A percentile compares a stretch with the other conserved stretches of the same genome.
These are phyloP conservation scores for Xenopus tropicalis DNA, from an alignment of 2,113 vertebrate species.

Conservation along the genomic window DNA sequence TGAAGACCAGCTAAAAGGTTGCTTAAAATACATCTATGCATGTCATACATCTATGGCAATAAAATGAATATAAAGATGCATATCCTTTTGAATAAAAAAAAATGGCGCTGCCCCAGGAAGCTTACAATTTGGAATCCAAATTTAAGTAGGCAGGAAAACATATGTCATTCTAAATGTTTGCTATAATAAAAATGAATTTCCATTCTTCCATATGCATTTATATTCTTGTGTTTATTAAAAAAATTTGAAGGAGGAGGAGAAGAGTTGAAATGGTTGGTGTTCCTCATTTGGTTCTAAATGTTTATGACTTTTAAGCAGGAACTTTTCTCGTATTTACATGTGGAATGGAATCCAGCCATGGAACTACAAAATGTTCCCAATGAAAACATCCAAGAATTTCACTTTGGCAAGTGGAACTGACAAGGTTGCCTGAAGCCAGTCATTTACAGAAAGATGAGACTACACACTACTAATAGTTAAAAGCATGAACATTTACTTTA, in stretches of 20 bases:
- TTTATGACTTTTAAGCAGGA: conserved; percentile 55
- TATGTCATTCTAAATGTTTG: no score
- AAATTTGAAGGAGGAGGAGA: not conserved
- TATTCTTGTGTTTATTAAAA: not conserved
- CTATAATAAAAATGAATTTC: not conserved
- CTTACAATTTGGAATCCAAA: no score
- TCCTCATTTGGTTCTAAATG: conserved; percentile 54
- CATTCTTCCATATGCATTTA: not conserved
- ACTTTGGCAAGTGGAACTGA: conserved; percentile 49
- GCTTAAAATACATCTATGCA: no score
- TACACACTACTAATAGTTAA: conserved; percentile 42
- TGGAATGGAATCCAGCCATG: conserved; percentile 55
- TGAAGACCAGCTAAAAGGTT: no score
- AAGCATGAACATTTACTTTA: conserved; percentile 44
- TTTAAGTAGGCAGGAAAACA: no score
- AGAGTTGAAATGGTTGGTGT: conserved; percentile 12
- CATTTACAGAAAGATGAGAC: conserved; percentile 47
- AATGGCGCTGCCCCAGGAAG: no score
- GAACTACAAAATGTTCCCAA: conserved; percentile 58
- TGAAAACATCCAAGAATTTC: conserved; percentile 61
- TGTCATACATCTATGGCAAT: no score
- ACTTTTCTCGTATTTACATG: conserved; percentile 59
- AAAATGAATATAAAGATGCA: no score
- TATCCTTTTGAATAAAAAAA: no score
- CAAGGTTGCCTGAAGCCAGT: conserved; percentile 45